These are phyloP conservation scores for Semnornis frantzii DNA, from an alignment of 2,113 vertebrate species.

Conservation along the genomic window DNA sequence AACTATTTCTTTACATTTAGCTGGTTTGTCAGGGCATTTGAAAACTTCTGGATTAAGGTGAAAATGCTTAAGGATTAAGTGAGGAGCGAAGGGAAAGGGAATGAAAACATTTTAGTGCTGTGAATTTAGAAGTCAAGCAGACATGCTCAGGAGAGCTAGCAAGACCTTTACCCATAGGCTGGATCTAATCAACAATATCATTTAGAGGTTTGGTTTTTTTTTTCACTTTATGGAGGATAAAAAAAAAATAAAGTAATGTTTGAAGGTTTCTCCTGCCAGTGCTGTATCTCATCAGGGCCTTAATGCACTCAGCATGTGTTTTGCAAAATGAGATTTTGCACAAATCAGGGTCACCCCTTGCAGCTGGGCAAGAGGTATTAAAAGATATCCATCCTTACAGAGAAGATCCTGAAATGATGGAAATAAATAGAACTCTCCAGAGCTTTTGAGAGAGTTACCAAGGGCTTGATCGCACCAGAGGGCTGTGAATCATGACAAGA, in stretches of 20 bases:
- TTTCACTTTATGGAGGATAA: slow-evolving; percentile 44
- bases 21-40: slow-evolving; percentile 69
- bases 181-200: slow-evolving; percentile 53
- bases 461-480: not conserved
- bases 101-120: slow-evolving; percentile 58
- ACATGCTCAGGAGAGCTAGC: slow-evolving; percentile 35
- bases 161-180: slow-evolving; percentile 51
- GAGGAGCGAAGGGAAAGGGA: slow-evolving; percentile 50
- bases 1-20: slow-evolving; percentile 65
- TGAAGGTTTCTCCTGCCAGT: slow-evolving; percentile 30
- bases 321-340: slow-evolving; percentile 50
- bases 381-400: slow-evolving; percentile 46
- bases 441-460: slow-evolving; percentile 24
- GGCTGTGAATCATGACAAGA: not conserved
- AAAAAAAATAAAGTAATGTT: slow-evolving; percentile 20
- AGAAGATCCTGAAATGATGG: slow-evolving; percentile 25
- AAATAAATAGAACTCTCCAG: slow-evolving; percentile 20
- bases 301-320: slow-evolving; percentile 42
- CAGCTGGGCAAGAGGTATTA: slow-evolving; percentile 29
- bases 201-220: slow-evolving; percentile 46
- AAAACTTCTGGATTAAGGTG: slow-evolving; percentile 71
- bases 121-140: slow-evolving; percentile 60
- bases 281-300: slow-evolving; percentile 44
- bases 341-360: slow-evolving; percentile 19
- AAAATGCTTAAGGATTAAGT: slow-evolving; percentile 70